A percentile compares a stretch with the other conserved stretches of the same genome.
phyloP scores from a whole-genome alignment of 2,797 vertebrate genomes.

The Myotis planiceps region DNA sequence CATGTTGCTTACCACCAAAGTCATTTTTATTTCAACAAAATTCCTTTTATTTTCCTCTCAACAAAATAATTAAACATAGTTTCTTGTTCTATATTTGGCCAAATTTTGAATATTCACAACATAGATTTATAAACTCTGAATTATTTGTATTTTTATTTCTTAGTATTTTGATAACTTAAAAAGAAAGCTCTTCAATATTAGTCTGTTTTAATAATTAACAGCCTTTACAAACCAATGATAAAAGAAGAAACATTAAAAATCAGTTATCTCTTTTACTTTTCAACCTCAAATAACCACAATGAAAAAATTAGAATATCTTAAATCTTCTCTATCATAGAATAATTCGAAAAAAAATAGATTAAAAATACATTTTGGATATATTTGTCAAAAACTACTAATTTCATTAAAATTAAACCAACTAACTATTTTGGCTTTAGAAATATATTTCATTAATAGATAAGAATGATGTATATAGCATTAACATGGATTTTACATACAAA shows the following conservation, averaged over 20 bases:
- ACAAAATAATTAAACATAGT: background rate
- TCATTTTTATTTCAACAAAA: slow-evolving; percentile 17
- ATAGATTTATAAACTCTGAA: background rate
- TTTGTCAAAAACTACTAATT: background rate
- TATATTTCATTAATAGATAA: background rate
- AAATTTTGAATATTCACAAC: background rate
- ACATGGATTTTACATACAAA: background rate
- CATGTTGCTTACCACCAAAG: background rate
- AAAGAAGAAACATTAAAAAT: background rate
- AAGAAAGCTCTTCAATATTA: background rate
- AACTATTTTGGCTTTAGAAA: background rate
- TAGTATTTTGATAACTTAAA: background rate
- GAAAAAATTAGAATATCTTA: background rate
- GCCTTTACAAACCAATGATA: background rate
- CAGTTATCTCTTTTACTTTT: background rate
- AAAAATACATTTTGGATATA: background rate
- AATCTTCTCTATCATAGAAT: background rate
- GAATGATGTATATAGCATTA: background rate
- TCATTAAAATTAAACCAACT: background rate
- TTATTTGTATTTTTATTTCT: background rate
- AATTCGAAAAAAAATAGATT: background rate
- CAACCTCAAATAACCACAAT: background rate
- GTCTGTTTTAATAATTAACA: background rate
- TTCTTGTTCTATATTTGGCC: background rate
- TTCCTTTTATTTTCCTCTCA: background rate